Evolutionary conservation across 1,140 invertebrate species (phyloP).

Genomic region (Eueides isabella): DNA sequence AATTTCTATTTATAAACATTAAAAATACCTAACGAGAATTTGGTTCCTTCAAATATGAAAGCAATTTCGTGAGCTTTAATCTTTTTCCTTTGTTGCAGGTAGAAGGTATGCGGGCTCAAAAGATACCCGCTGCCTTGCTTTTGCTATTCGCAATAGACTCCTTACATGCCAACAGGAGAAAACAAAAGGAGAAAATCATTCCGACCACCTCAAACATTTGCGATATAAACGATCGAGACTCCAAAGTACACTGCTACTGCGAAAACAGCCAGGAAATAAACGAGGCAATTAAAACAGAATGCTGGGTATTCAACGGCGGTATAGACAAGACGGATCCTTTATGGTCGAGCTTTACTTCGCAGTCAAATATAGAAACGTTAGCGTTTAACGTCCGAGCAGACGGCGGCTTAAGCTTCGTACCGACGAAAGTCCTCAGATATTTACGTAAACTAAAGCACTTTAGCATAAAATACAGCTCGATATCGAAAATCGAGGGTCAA

Average conservation of each 20-base stretch:
- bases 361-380: constrained; percentile 85
- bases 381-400: constrained; percentile 86
- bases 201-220: constrained; percentile 71
- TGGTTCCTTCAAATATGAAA: background rate
- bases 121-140: constrained; percentile 76
- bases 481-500: constrained; percentile 85
- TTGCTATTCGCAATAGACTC: constrained; percentile 75
- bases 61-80: background rate
- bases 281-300: constrained; percentile 81
- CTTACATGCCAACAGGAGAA: constrained; percentile 71
- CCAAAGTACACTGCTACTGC: constrained; percentile 80
- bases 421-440: constrained; percentile 85
- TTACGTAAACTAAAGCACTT: constrained; percentile 86
- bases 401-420: constrained; percentile 86
- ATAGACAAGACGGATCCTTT: constrained; percentile 84
- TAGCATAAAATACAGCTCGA: constrained; percentile 87
- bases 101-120: constrained; percentile 76
- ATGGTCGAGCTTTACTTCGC: constrained; percentile 88
- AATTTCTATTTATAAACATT: no score
- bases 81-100: constrained; percentile 66
- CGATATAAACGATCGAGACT: constrained; percentile 76
- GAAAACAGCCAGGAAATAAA: constrained; percentile 72
- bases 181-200: constrained; percentile 67
- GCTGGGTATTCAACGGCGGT: constrained; percentile 86
- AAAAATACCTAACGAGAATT: background rate